Evolutionary conservation across 1,140 invertebrate genomes (phyloP), one percentile per base, ranked within the genome.

Genomic region (Spodoptera frugiperda): DNA sequence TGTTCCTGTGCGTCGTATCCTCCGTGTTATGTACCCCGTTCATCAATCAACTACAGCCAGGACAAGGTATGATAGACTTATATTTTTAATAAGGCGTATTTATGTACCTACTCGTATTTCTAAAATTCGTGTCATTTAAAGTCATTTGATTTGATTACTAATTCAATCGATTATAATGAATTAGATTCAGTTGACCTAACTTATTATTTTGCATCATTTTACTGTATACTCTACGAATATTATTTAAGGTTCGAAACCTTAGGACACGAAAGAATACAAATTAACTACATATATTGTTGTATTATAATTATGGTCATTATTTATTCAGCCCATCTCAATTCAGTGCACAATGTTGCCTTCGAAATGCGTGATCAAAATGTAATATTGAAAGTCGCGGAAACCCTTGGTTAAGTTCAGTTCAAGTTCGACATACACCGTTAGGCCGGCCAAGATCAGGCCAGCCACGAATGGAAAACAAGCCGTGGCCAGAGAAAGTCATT

Each of bases 401-500:
- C 76, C 51, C 65, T 73, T 73, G 72, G 53, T 14, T 30, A 33
- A 59, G 54, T 51, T 30, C 30, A 48, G 55, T 78, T 79, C 73
- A 71, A 78, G 71, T 81, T 78, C 63, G 68, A 77, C 57, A 30
- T 48, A 46, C 53, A 65, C 80, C 77, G 77, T 84, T 82, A 83
- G 54, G 63, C 15, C 67, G 74, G 65, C 76, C 61, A 82, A 90
- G 82, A 89, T 89, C 86, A 77, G 72, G 55, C 70, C 76, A 78
- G 75, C 61, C 77, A 54, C 78, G 82, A 87, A 87, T 85, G 79
- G 83, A 88, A 92, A 90, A 77, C 86, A 83, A 84, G 78, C 77
- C 80, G 82, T 61, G 82, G 80, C 76, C 86, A 87, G 89, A 91
- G 91, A 92, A 92, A 92, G 91, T 89, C 90, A 91, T 89, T 89